Evolutionary conservation across 2,888 invertebrate genomes (phyloP), one percentile per base, ranked within the genome.

Genomic region (Dichetophora obliterata): DNA sequence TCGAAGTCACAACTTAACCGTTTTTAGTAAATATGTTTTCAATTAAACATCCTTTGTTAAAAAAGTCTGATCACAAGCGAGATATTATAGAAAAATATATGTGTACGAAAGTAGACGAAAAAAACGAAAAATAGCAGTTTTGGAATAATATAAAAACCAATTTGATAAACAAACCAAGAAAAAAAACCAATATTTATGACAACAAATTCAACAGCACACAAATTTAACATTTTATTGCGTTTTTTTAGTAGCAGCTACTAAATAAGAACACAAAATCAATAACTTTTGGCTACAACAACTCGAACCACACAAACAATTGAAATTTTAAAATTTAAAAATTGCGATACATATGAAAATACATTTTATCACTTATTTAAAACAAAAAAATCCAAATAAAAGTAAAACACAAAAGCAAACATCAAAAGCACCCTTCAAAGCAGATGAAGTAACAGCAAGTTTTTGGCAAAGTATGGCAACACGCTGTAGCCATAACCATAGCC

Each of bases 21-120:
- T 43, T 61, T 43, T 43, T 71, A 50, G 75, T 63, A 71, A 76
- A 19, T 66, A n/a, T 43, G 31, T 78, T 75, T 24, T 75, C 69
- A 68, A 66, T 88, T 86, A 85, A 85, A 81, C 88, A 88, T 88
- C 88, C 87, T 89, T 78, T 82, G 83, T 88, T 88, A 81, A 75
- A 84, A 86, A 86, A 87, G 85, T 88, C 88, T 88, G 88, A 88
- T 88, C 88, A 88, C 88, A 88, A 84, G 81, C 78, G 37, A 54
- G 77, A 74, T 71, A 78, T 61, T 66, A 31, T 19, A 43, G 0
- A 11, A 27, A 75, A 75, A 75, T 72, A 72, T 61, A 71, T 71
- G 24, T 54, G 14, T 27, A 61, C 69, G 24, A 70, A 73, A 79
- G 76, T 76, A 57, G 68, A 75, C 27, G 70, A 79, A 80, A 76